Percentiles rank a stretch among this genome's conserved stretches.
Evolutionary conservation across 1,140 invertebrate genomes (phyloP).

Genomic region (Pseudomyrmex flavicornis): DNA sequence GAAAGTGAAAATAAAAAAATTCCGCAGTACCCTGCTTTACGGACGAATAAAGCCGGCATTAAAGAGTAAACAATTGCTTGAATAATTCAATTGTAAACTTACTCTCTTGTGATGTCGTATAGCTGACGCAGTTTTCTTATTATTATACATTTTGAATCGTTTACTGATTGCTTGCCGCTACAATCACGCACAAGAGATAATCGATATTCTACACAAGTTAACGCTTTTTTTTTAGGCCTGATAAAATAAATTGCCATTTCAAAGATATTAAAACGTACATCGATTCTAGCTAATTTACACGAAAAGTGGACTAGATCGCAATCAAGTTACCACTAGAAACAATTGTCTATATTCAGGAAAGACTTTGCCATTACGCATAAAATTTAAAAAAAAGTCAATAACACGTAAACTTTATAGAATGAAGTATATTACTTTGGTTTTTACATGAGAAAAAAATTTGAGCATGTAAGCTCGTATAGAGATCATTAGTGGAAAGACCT

Average conservation of each 20-base stretch:
- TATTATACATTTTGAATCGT: constrained; percentile 31
- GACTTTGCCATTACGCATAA: background rate
- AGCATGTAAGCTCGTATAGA: constrained; percentile 33
- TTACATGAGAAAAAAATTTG: constrained; percentile 13
- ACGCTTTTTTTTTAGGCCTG: constrained; percentile 41
- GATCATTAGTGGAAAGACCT: constrained; percentile 15
- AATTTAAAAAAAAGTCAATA: background rate
- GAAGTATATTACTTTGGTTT: constrained; percentile 1
- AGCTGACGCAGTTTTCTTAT: no score
- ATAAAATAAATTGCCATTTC: constrained; percentile 34
- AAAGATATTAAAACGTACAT: background rate
- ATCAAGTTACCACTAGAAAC: constrained; percentile 1
- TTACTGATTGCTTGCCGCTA: constrained; percentile 15
- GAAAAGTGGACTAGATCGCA: constrained; percentile 28
- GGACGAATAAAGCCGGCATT: constrained; percentile 50
- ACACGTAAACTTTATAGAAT: background rate
- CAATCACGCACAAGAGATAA: background rate
- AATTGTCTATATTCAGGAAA: constrained; percentile 9
- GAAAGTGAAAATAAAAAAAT: constrained; percentile 30
- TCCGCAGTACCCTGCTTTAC: constrained; percentile 42
- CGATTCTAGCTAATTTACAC: constrained; percentile 30
- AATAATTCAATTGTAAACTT: constrained; percentile 25
- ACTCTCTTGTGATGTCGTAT: background rate
- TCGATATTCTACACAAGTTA: constrained; percentile 26
- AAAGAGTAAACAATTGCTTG: constrained; percentile 31